Conservation (phyloP, 2,888 invertebrate species). For the Prenolepis imparis region DNA sequence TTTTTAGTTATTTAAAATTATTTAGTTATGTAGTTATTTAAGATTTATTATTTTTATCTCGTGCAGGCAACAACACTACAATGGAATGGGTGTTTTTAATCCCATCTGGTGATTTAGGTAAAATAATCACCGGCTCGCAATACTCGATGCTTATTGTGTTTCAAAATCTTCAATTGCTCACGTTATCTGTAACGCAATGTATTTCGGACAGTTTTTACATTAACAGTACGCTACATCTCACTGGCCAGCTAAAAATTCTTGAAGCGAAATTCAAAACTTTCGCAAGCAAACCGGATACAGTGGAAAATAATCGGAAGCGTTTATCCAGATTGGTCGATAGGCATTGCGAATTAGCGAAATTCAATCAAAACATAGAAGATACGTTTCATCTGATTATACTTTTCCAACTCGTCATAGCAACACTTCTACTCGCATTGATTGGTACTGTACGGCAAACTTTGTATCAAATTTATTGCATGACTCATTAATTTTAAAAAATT, state of each 20-base stretch:
- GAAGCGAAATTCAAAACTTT: slow-evolving; percentile 17
- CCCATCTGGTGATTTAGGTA: slow-evolving; percentile 1
- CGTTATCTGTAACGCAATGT: slow-evolving; percentile 11
- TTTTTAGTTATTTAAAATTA: neutral
- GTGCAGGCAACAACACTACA: neutral
- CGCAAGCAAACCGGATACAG: neutral
- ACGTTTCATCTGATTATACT: slow-evolving; percentile 38
- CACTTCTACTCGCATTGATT: slow-evolving; percentile 7
- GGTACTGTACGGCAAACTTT: slow-evolving; percentile 12
- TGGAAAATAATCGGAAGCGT: slow-evolving; percentile 11
- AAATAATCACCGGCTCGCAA: neutral
- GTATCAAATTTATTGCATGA: neutral
- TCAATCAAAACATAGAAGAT: slow-evolving; percentile 31
- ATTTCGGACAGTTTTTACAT: slow-evolving; percentile 8
- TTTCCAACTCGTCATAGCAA: neutral
- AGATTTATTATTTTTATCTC: neutral
- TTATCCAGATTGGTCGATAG: slow-evolving; percentile 15
- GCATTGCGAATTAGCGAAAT: slow-evolving; percentile 23
- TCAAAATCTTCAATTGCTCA: neutral
- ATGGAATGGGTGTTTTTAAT: neutral
- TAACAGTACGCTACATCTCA: slow-evolving; percentile 10
- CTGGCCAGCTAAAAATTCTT: slow-evolving; percentile 27
- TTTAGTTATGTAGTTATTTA: neutral
- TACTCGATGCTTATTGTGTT: neutral
- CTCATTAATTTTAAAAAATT: neutral